Conservation (phyloP, 2,797 vertebrate species). For the Rallus crepitans region DNA sequence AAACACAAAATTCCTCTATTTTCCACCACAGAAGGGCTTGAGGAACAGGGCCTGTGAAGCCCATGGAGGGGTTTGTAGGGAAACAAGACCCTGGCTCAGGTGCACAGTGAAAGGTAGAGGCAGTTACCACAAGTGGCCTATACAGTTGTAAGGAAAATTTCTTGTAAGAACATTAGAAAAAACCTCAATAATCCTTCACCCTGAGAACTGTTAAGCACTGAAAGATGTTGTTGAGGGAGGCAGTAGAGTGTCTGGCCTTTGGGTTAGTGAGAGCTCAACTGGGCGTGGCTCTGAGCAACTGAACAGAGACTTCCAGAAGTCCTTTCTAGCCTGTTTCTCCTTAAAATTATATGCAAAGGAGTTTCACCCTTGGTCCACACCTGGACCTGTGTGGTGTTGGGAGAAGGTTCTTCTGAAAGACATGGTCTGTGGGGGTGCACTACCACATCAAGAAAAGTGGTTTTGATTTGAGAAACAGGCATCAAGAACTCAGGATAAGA, state of each 20-base stretch:
- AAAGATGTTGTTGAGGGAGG: neutral
- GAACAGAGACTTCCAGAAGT: neutral
- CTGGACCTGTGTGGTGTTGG: neutral
- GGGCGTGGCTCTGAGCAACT: neutral
- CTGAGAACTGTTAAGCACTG: neutral
- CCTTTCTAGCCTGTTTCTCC: neutral
- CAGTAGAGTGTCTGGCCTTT: neutral
- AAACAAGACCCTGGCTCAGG: neutral
- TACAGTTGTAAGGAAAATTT: neutral
- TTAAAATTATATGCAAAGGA: accelerated
- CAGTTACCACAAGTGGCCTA: accelerated
- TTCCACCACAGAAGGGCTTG: accelerated
- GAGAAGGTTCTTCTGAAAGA: neutral
- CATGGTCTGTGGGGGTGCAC: accelerated
- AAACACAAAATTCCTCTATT: neutral
- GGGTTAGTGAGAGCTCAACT: accelerated
- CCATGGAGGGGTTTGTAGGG: accelerated
- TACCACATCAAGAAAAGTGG: neutral
- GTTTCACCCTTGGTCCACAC: neutral
- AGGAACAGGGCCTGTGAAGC: accelerated
- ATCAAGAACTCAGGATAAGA: neutral
- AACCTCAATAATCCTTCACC: neutral
- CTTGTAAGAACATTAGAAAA: neutral
- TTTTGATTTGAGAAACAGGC: neutral
- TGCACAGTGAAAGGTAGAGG: accelerated